These are phyloP conservation scores for Perodicticus potto DNA, from an alignment of 2,797 vertebrate species.

Conservation along the genomic window DNA sequence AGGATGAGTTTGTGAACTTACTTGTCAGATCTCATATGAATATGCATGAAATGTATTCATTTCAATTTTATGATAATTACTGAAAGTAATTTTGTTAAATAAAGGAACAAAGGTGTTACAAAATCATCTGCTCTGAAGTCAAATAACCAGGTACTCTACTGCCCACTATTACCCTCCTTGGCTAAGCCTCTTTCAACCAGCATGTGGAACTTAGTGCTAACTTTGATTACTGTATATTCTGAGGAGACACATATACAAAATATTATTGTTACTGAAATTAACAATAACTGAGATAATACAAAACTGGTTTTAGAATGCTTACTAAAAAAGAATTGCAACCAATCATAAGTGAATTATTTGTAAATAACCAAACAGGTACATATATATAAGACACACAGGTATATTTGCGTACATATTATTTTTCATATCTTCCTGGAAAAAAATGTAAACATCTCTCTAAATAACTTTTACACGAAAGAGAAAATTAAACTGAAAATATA, in stretches of 20 bases:
- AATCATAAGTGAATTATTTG: not conserved
- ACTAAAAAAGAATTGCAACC: not conserved
- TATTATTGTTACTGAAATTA: constrained; percentile 50
- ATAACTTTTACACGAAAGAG: constrained; percentile 2
- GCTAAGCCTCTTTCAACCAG: not conserved
- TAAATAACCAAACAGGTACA: not conserved
- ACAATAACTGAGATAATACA: not conserved
- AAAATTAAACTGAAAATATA: constrained; percentile 45
- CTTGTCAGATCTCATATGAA: not conserved
- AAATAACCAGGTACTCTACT: not conserved
- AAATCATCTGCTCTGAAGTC: not conserved
- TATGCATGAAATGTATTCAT: not conserved
- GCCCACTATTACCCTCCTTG: not conserved
- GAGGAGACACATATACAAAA: not conserved
- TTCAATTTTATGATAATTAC: constrained; percentile 11
- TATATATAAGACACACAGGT: not conserved
- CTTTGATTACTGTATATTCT: not conserved
- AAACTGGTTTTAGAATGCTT: constrained; percentile 20
- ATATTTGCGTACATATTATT: not conserved
- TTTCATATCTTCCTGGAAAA: not conserved
- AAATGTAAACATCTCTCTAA: not conserved
- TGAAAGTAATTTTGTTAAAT: not conserved
- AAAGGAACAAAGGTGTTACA: not conserved
- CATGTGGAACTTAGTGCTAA: not conserved
- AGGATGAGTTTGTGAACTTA: too few species aligned